Conservation (phyloP, 2,113 vertebrate species). For the Spermophilus dauricus region DNA sequence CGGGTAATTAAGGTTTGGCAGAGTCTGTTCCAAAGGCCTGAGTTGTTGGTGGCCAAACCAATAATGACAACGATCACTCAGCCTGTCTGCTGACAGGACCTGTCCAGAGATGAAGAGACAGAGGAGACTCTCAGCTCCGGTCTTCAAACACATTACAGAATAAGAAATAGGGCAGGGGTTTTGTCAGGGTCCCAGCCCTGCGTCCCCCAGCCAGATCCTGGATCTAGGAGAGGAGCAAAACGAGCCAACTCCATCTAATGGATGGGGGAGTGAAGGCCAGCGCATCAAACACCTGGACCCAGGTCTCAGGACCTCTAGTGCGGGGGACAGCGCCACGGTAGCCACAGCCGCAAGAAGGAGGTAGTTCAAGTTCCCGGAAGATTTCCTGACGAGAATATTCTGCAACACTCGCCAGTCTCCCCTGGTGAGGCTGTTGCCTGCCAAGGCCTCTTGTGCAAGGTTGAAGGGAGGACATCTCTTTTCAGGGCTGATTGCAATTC, state of each 20-base stretch:
- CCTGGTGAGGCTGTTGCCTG: too few relatives aligned
- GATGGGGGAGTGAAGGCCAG: background rate
- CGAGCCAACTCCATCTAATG: background rate
- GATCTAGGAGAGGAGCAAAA: background rate
- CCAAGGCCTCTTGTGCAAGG: background rate
- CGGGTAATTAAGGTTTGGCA: fast-evolving
- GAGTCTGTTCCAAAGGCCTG: background rate
- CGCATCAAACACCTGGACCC: background rate
- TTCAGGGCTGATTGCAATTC: background rate
- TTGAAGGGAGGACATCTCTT: background rate
- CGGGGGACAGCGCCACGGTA: background rate
- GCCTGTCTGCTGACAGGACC: background rate
- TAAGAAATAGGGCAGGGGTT: fast-evolving
- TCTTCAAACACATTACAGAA: background rate
- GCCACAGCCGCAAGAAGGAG: background rate
- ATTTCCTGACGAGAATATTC: background rate
- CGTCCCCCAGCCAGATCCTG: fast-evolving
- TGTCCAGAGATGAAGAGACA: background rate
- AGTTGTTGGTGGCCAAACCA: background rate
- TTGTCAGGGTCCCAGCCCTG: fast-evolving
- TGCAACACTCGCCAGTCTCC: too few relatives aligned
- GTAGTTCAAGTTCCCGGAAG: background rate
- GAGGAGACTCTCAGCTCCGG: background rate
- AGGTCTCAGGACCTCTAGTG: background rate
- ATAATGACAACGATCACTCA: background rate